Percentiles rank a stretch among this genome's conserved stretches.
Conservation (phyloP, 2,113 vertebrate species). For the Fregetta grallaria region DNA sequence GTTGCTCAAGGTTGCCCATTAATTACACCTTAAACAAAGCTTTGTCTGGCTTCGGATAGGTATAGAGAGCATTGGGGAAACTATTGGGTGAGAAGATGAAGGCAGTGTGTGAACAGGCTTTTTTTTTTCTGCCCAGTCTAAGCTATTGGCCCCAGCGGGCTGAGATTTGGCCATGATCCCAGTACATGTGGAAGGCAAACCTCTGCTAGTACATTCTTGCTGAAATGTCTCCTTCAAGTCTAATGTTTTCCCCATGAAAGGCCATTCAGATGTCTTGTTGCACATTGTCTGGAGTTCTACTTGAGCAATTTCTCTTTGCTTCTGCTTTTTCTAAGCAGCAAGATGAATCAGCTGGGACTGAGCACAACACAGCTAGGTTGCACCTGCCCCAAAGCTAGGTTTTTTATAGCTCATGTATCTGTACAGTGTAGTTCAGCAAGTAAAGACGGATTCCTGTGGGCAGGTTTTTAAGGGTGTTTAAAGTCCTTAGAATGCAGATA, state of each 20-base stretch:
- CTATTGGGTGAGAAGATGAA: background rate
- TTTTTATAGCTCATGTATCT: background rate
- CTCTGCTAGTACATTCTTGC: background rate
- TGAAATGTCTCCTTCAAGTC: background rate
- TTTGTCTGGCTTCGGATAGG: background rate
- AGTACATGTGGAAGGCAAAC: background rate
- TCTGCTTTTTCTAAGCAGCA: background rate
- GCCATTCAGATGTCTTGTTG: background rate
- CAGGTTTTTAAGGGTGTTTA: background rate
- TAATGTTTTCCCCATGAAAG: background rate
- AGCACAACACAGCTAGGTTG: background rate
- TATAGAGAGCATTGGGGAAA: background rate
- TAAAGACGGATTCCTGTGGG: background rate
- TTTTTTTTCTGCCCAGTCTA: background rate
- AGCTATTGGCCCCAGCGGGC: background rate
- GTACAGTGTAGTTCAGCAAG: background rate
- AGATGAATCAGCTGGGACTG: background rate
- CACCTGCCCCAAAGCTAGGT: background rate
- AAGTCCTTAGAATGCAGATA: background rate
- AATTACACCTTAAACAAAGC: background rate
- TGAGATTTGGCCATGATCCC: background rate
- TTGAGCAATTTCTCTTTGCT: background rate
- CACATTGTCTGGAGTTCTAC: background rate
- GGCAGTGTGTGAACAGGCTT: background rate
- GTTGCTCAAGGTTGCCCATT: background rate